Conservation (phyloP, 2,113 vertebrate species). For the Zosterops hypoxanthus region DNA sequence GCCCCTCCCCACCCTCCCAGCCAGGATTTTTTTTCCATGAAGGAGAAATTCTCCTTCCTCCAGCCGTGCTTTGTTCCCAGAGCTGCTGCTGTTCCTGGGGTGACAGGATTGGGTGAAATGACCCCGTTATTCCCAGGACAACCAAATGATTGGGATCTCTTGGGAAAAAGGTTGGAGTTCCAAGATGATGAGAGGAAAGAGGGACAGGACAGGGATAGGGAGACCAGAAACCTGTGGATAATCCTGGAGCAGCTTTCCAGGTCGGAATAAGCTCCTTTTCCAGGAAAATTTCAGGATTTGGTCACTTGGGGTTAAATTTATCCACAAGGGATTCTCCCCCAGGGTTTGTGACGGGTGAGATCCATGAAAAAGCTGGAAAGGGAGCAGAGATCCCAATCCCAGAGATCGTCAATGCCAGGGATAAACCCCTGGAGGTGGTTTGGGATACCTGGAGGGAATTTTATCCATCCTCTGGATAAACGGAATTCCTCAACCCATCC, state of each 20-base stretch:
- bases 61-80: rapidly evolving
- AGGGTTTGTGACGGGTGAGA: rapidly evolving
- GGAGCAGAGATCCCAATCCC: rapidly evolving
- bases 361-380: neutral
- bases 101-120: rapidly evolving
- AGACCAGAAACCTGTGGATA: neutral
- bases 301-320: too few relatives aligned
- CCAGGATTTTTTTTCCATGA: neutral
- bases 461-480: neutral
- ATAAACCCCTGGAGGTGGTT: neutral
- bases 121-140: neutral
- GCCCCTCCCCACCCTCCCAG: rapidly evolving
- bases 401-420: rapidly evolving
- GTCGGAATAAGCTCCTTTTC: neutral
- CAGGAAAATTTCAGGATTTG: neutral
- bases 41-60: neutral
- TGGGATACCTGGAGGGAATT: neutral
- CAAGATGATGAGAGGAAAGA: neutral
- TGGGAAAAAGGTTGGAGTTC: neutral
- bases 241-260: rapidly evolving
- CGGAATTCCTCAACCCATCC: rapidly evolving
- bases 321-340: rapidly evolving
- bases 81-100: neutral
- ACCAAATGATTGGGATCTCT: neutral
- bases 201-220: too few relatives aligned